Evolutionary conservation across 2,797 vertebrate genomes (phyloP), one percentile per base, ranked within the genome.

Genomic region (Siniperca undulata): DNA sequence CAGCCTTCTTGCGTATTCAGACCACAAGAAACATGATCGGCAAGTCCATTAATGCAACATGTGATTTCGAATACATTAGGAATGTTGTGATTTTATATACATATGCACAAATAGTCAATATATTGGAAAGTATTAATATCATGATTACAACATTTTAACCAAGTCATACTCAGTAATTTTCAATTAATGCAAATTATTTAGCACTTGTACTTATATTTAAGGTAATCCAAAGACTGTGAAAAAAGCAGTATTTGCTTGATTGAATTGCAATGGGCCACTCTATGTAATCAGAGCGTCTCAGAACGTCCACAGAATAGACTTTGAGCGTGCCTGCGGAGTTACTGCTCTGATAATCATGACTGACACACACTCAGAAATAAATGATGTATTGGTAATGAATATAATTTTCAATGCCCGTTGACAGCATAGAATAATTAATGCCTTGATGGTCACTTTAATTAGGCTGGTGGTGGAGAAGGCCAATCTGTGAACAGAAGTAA

Each of bases 391-490:
- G 40, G 61, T 84, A 86, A 89, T 86, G 82, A 88, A 88, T 86
- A 78, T 80, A 77, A 90, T 89, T 89, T 79, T 74, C 75, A 36
- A 74, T 74, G 73, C 80, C 78, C 11, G 22, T 64, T 86, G 89
- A 88, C 84, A 83, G 79, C 68, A 61, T 56, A 24, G 78, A 80
- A 81, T 88, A 85, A 89, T 89, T 81, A 83, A 87, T 68, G 84
- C 50, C 61, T 86, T 90, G 88, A 92, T 88, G 86, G 90, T 82
- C 84, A 83, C 78, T 88, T 87, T 90, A 92, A 92, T 92, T 84
- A 86, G 80, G 40, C 44, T 38, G 79, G 59, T 52, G 84, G 69
- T 66, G 74, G 61, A 71, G 72, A 86, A 74, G 58, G 80, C 68
- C 69, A 65, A 67, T 64, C 42, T 69, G 69, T 79, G 71, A 83